Percentiles rank a stretch among this genome's conserved stretches.
Evolutionary conservation across 2,797 vertebrate species (phyloP).

Genomic region (Huso huso): DNA sequence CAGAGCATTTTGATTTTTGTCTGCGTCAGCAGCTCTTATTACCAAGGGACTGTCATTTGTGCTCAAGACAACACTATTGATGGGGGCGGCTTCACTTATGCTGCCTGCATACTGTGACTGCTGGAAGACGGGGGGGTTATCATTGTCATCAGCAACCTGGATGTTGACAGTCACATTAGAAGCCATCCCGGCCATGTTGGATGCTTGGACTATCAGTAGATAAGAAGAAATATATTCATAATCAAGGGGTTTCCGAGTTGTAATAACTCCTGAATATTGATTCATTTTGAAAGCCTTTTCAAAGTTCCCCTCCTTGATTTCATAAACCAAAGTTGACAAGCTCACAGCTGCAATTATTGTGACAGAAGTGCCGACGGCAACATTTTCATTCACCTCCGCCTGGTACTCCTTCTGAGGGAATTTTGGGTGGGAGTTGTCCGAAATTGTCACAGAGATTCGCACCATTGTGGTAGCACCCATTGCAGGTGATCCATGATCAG

Average conservation of each 20-base stretch:
- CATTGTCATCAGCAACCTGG: constrained; percentile 86
- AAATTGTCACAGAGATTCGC: constrained; percentile 80
- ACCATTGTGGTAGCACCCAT: constrained; percentile 82
- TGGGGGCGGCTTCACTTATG: constrained; percentile 83
- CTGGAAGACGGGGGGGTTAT: constrained; percentile 84
- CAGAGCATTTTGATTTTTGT: constrained; percentile 86
- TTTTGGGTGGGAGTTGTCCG: constrained; percentile 86
- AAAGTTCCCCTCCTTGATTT: constrained; percentile 76
- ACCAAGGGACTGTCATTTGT: constrained; percentile 72
- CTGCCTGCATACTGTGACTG: constrained; percentile 75
- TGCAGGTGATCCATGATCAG: constrained; percentile 76
- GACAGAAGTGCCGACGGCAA: constrained; percentile 75
- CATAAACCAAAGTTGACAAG: constrained; percentile 84
- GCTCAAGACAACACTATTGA: constrained; percentile 81
- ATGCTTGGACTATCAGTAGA: constrained; percentile 72
- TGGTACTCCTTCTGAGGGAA: constrained; percentile 86
- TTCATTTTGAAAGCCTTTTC: constrained; percentile 78
- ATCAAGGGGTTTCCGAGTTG: constrained; percentile 76
- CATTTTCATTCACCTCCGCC: constrained; percentile 81
- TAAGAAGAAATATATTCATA: constrained; percentile 73
- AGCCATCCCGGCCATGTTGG: constrained; percentile 96
- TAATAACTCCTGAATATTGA: constrained; percentile 90
- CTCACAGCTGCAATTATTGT: constrained; percentile 80
- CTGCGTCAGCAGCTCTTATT: constrained; percentile 82
- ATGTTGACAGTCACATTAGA: constrained; percentile 78